Evolutionary conservation across 2,797 vertebrate genomes (phyloP), one percentile per base, ranked within the genome.

Genomic region (Catamblyrhynchus diadema): DNA sequence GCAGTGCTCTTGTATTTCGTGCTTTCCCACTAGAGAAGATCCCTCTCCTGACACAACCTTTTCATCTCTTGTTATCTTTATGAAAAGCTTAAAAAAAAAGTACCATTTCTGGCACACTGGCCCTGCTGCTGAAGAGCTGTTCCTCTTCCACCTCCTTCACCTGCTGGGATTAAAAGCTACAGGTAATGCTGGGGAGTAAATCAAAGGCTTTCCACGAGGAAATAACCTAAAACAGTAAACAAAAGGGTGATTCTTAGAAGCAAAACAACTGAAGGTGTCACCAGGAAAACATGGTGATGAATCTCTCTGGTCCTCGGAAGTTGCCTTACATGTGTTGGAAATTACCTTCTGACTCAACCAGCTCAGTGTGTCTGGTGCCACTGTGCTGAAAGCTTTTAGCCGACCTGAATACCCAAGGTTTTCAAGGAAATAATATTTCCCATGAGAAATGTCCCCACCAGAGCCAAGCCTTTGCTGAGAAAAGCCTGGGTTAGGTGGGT

Each of bases 101-200:
- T 27, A 32, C 57, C 0, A 25, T 54, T 92, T 69, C 84, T 92
- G 81, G 84, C 66, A 91, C 24, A 19, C 39, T 37, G 57, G 57
- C 70, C 62, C 42, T 0, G 2, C 91, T 87, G 70, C 81, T 65
- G 62, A 81, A 72, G 64, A 65, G 62, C 42, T 75, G 45, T 42
- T 94, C 82, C 51, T 90, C 66, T 69, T 92, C 70, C 62, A 28
- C 59, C 62, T 86, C 32, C 86, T 79, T 79, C 73, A 88, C 59
- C 62, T 51, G 60, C 87, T 84, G 27, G 16, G 59, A 81, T 25
- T 66, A 83, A 91, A 91, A 91, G 67, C 54, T 80, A 39, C 84
- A 91, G 93, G 74, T 94, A 91, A 81, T 44, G 17, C 3, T 86
- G 48, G 25, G 50, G 50, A 92, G 70, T 87, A 92, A 95, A 86